Percentiles rank a stretch among this genome's conserved stretches.
Evolutionary conservation across 2,113 vertebrate genomes (phyloP).

Genomic region (Apistogramma diplotaenia): DNA sequence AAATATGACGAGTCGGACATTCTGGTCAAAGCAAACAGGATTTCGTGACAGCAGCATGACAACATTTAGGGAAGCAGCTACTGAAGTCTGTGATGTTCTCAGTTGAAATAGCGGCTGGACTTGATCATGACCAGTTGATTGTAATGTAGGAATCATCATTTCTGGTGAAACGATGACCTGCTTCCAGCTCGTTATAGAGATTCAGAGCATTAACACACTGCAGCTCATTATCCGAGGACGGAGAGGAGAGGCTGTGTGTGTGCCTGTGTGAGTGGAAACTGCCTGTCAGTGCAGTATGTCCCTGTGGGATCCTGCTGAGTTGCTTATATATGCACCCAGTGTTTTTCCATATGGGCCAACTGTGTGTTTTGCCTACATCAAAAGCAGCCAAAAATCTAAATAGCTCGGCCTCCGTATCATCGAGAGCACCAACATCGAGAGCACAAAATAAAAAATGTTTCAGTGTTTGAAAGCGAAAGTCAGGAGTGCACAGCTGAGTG

Average conservation of each 20-base stretch:
- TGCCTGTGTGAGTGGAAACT: conserved; percentile 5
- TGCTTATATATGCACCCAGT: not conserved
- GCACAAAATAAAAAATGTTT: not conserved
- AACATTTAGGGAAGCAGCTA: not conserved
- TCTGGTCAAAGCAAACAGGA: no score
- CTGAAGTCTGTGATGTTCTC: not conserved
- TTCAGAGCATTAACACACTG: not conserved
- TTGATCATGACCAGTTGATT: not conserved
- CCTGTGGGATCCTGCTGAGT: conserved; percentile 11
- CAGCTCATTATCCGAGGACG: not conserved
- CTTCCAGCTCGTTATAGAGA: not conserved
- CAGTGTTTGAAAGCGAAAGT: not conserved
- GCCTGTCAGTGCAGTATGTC: not conserved
- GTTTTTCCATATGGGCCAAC: conserved; percentile 17
- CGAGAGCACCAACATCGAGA: not conserved
- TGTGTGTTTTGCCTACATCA: not conserved
- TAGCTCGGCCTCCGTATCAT: not conserved
- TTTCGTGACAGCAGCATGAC: not conserved
- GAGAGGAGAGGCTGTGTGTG: not conserved
- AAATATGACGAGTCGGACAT: no score
- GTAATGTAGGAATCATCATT: not conserved
- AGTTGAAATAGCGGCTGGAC: not conserved
- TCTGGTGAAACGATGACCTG: not conserved
- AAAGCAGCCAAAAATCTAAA: not conserved
- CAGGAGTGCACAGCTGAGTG: not conserved